Conservation (phyloP, 2,888 invertebrate species). For the Morpho achilles region DNA sequence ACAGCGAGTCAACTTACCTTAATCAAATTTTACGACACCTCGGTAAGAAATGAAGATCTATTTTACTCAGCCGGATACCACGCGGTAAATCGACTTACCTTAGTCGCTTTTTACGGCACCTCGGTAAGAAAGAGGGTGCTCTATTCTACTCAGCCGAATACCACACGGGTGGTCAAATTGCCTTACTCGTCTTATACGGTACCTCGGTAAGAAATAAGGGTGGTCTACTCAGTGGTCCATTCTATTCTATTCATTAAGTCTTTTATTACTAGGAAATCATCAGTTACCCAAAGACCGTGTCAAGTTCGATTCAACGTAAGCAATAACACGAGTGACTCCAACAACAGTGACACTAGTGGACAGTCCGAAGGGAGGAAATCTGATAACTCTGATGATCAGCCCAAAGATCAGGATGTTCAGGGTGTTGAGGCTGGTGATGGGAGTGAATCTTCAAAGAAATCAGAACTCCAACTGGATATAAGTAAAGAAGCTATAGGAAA, state of each 20-base stretch:
- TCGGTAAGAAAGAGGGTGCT: too few species aligned
- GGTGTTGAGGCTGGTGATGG: not conserved
- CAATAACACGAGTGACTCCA: conserved; percentile 48
- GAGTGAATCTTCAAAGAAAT: not conserved
- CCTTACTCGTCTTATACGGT: too few species aligned
- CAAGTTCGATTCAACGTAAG: conserved; percentile 54
- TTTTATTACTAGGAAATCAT: conserved; percentile 41
- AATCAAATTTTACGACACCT: too few species aligned
- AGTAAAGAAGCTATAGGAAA: not conserved
- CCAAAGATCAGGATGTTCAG: conserved; percentile 14
- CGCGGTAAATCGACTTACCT: too few species aligned
- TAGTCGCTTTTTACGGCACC: too few species aligned
- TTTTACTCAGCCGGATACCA: too few species aligned
- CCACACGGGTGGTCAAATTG: too few species aligned
- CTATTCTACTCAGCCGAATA: too few species aligned
- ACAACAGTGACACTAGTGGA: conserved; percentile 51
- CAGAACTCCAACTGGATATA: not conserved
- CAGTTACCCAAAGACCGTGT: conserved; percentile 37
- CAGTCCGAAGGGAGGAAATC: conserved; percentile 38
- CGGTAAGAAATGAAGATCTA: too few species aligned
- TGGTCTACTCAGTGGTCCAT: too few species aligned
- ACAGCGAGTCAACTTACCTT: too few species aligned
- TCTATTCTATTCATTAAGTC: not conserved
- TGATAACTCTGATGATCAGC: conserved; percentile 25
- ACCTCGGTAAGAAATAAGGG: too few species aligned